phyloP scores from a whole-genome alignment of 2,888 invertebrate species.

The Leptinotarsa haldemani region DNA sequence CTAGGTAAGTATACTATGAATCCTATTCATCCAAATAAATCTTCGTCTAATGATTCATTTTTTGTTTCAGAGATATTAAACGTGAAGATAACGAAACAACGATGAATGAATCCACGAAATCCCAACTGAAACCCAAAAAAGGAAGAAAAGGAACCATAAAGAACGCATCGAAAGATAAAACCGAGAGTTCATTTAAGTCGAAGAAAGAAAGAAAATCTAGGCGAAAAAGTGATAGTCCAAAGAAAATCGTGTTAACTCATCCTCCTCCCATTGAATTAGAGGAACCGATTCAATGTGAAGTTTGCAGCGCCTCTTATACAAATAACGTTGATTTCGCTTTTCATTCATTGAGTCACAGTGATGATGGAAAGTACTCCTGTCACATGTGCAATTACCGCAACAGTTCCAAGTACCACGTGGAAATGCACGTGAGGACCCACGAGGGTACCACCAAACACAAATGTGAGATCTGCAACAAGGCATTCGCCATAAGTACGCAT shows the following conservation, averaged over 20 bases:
- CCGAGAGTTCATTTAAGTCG: not conserved
- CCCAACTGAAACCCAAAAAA: slow-evolving; percentile 26
- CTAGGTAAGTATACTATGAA: slow-evolving; percentile 13
- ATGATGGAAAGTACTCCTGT: slow-evolving; percentile 58
- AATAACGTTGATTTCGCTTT: slow-evolving; percentile 58
- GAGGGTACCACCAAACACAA: slow-evolving; percentile 53
- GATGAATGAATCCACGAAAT: slow-evolving; percentile 19
- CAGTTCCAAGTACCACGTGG: slow-evolving; percentile 54
- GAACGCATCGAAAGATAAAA: slow-evolving; percentile 32
- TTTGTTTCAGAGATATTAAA: slow-evolving; percentile 34
- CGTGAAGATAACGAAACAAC: slow-evolving; percentile 13
- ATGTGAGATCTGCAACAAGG: slow-evolving; percentile 52
- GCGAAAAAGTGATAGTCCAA: slow-evolving; percentile 41
- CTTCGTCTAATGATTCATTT: slow-evolving; percentile 22
- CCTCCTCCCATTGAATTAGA: slow-evolving; percentile 53
- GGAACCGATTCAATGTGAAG: slow-evolving; percentile 67
- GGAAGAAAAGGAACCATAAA: slow-evolving; percentile 34
- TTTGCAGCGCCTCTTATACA: slow-evolving; percentile 69
- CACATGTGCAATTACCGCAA: slow-evolving; percentile 58
- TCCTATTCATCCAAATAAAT: not conserved
- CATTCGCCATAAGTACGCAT: slow-evolving; percentile 65
- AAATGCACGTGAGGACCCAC: slow-evolving; percentile 56
- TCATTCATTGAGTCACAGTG: slow-evolving; percentile 58
- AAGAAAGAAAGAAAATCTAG: slow-evolving; percentile 33
- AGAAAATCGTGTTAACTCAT: slow-evolving; percentile 42